These are phyloP conservation scores for Bombylius major DNA, from an alignment of 2,888 invertebrate species.

Conservation along the genomic window DNA sequence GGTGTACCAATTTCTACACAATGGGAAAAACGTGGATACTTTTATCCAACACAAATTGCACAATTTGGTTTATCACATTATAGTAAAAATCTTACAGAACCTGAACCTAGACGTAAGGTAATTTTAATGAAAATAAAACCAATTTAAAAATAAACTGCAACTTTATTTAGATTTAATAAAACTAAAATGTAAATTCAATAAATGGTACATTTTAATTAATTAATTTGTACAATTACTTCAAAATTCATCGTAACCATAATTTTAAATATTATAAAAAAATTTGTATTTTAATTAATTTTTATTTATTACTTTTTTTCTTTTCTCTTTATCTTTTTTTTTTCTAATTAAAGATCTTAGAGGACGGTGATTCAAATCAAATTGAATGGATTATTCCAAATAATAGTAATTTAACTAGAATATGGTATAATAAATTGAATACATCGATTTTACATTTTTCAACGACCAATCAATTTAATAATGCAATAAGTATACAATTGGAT, in stretches of 20 bases:
- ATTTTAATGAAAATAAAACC: neutral
- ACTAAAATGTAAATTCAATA: too few relatives aligned
- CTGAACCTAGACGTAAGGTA: constrained; percentile 56
- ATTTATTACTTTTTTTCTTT: neutral
- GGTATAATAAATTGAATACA: constrained; percentile 44
- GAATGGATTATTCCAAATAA: constrained; percentile 65
- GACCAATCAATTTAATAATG: constrained; percentile 52
- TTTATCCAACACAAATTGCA: constrained; percentile 96
- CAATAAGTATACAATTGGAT: constrained; percentile 54
- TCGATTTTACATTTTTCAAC: constrained; percentile 61
- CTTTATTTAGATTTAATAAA: too few relatives aligned
- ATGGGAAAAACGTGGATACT: constrained; percentile 93
- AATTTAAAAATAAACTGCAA: too few relatives aligned
- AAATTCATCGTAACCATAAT: too few relatives aligned
- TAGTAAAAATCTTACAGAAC: constrained; percentile 83
- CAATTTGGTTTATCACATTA: constrained; percentile 97
- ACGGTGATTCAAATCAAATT: constrained; percentile 53
- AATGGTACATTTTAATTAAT: too few relatives aligned
- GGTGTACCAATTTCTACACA: constrained; percentile 94
- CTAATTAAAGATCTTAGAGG: constrained; percentile 46
- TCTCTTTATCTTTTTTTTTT: too few relatives aligned
- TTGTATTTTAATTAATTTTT: neutral
- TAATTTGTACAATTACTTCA: too few relatives aligned
- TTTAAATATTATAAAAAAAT: too few relatives aligned
- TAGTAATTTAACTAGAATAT: constrained; percentile 49